Conservation (phyloP, 2,888 invertebrate species). For the Sthenelais limicola region DNA sequence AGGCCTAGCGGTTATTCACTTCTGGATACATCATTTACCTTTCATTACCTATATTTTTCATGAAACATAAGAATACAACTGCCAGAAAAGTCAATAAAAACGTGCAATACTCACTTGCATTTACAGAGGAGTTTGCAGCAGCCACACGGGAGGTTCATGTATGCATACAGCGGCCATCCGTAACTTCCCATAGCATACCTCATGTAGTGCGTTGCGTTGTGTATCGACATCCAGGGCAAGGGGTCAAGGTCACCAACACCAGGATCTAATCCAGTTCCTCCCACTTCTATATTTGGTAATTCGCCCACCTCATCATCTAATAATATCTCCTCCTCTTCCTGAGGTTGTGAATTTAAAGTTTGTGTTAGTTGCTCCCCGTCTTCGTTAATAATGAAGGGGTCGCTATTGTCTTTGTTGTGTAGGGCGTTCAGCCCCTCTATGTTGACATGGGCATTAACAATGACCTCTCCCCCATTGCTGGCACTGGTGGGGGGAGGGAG, state of each 20-base stretch:
- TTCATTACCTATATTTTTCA: neutral
- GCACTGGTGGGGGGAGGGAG: too few relatives aligned
- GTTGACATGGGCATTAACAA: too few relatives aligned
- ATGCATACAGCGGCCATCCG: slow-evolving; percentile 90
- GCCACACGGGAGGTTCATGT: slow-evolving; percentile 83
- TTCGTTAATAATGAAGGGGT: too few relatives aligned
- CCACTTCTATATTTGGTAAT: too few relatives aligned
- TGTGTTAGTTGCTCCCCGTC: too few relatives aligned
- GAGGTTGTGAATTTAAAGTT: too few relatives aligned
- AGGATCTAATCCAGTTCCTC: neutral
- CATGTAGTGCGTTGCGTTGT: slow-evolving; percentile 83
- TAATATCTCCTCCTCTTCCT: too few relatives aligned
- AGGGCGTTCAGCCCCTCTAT: too few relatives aligned
- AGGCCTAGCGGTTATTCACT: neutral
- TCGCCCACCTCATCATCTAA: too few relatives aligned
- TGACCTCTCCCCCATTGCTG: too few relatives aligned
- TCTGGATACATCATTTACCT: neutral
- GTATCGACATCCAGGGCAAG: slow-evolving; percentile 83
- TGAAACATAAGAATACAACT: neutral
- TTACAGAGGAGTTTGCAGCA: slow-evolving; percentile 78
- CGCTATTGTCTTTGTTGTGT: too few relatives aligned
- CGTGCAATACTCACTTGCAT: slow-evolving; percentile 59
- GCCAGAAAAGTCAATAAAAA: neutral
- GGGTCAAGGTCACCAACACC: slow-evolving; percentile 10
- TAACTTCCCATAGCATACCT: slow-evolving; percentile 87